A percentile compares a stretch with the other conserved stretches of the same genome.
Conservation (phyloP, 2,888 invertebrate genomes). For the Cheilosia variabilis region DNA sequence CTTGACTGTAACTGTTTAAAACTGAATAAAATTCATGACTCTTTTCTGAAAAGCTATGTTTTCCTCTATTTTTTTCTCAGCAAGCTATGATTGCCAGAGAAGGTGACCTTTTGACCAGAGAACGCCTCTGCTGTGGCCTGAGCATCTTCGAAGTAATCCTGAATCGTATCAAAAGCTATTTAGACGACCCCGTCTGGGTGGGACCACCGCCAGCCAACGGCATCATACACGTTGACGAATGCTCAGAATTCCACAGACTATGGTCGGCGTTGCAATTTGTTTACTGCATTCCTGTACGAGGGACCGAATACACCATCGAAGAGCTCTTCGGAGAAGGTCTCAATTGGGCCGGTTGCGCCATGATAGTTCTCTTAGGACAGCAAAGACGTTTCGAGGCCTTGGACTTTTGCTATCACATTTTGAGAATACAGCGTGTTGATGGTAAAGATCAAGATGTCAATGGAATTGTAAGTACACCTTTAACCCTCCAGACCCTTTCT, state of each 20-base stretch:
- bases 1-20: no score
- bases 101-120: constrained; percentile 97
- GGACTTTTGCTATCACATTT: constrained; percentile 99
- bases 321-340: constrained; percentile 99
- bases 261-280: constrained; percentile 99
- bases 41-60: no score
- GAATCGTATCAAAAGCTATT: constrained; percentile 92
- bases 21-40: no score
- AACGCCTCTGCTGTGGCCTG: constrained; percentile 98
- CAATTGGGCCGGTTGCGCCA: constrained; percentile 99
- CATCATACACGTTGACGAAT: constrained; percentile 98
- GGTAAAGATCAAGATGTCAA: constrained; percentile 97
- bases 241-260: constrained; percentile 96
- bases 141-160: constrained; percentile 98
- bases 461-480: constrained; percentile 91
- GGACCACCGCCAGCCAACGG: constrained; percentile 95
- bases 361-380: constrained; percentile 97
- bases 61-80: constrained; percentile 84
- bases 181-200: constrained; percentile 96
- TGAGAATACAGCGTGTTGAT: constrained; percentile 97
- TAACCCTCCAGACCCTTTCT: not conserved
- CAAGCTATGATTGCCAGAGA: constrained; percentile 97
- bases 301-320: constrained; percentile 98
- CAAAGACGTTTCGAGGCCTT: constrained; percentile 98
- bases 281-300: constrained; percentile 98